Conservation (phyloP, 2,113 vertebrate genomes). For the Dasyornis broadbenti region DNA sequence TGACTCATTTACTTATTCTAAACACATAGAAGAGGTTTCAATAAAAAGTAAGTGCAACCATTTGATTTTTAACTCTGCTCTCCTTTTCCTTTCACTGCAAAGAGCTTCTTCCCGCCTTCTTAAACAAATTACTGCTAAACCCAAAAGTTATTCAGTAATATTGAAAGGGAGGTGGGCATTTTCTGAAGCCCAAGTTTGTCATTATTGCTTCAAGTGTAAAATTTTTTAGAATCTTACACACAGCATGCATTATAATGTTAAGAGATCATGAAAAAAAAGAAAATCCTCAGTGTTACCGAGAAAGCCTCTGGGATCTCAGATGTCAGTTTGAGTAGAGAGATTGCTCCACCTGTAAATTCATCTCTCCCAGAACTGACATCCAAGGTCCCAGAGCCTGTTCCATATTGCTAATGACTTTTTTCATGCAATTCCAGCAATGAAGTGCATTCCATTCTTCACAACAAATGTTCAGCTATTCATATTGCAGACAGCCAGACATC, state of each 20-base stretch:
- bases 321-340: constrained; percentile 66
- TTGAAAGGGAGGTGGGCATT: neutral
- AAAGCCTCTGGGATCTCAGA: constrained; percentile 52
- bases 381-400: constrained; percentile 55
- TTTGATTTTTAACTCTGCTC: neutral
- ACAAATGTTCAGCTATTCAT: constrained; percentile 47
- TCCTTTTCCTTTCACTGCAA: neutral
- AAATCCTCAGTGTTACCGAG: neutral
- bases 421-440: constrained; percentile 18
- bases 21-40: neutral
- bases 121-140: neutral
- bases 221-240: neutral
- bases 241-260: neutral
- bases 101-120: neutral
- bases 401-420: constrained; percentile 49
- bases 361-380: constrained; percentile 64
- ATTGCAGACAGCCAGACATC: constrained; percentile 38
- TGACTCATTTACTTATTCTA: neutral
- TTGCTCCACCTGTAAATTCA: constrained; percentile 62
- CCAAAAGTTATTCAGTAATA: neutral
- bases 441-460: constrained; percentile 44
- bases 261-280: constrained; percentile 8
- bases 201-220: neutral
- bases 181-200: neutral
- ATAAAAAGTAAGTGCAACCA: neutral